phyloP scores from a whole-genome alignment of 2,113 vertebrate genomes.

The Thunnus thynnus region DNA sequence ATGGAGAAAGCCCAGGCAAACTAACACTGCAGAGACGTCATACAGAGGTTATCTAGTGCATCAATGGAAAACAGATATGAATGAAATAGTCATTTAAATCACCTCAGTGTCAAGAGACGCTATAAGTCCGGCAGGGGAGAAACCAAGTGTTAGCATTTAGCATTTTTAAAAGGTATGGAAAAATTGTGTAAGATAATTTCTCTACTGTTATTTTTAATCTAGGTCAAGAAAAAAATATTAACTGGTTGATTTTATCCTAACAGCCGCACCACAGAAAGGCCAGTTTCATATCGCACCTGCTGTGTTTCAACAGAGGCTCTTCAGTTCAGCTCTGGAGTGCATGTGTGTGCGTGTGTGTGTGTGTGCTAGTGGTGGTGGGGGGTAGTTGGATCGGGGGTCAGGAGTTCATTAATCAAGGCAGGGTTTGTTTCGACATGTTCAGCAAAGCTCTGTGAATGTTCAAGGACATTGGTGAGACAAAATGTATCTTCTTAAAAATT shows the following conservation, averaged over 20 bases:
- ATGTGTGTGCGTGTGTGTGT: neutral
- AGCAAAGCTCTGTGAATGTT: neutral
- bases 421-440: neutral
- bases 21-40: slow-evolving; percentile 2
- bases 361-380: neutral
- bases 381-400: neutral
- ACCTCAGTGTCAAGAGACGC: neutral
- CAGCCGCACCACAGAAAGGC: neutral
- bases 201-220: neutral
- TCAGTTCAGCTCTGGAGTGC: slow-evolving; percentile 28
- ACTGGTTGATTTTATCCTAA: neutral
- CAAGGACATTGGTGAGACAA: neutral
- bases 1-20: slow-evolving; percentile 22
- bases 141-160: neutral
- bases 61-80: neutral
- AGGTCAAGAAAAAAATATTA: neutral
- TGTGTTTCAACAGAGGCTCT: slow-evolving; percentile 41
- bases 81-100: slow-evolving; percentile 7
- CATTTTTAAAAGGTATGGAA: neutral
- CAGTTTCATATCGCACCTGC: slow-evolving; percentile 25
- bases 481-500: neutral
- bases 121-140: neutral
- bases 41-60: slow-evolving; percentile 11
- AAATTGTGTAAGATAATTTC: neutral
- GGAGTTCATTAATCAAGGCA: slow-evolving; percentile 16